Evolutionary conservation across 2,888 invertebrate species (phyloP), one percentile per base, ranked within the genome.

Genomic region (Amblyjoppa fuscipennis): DNA sequence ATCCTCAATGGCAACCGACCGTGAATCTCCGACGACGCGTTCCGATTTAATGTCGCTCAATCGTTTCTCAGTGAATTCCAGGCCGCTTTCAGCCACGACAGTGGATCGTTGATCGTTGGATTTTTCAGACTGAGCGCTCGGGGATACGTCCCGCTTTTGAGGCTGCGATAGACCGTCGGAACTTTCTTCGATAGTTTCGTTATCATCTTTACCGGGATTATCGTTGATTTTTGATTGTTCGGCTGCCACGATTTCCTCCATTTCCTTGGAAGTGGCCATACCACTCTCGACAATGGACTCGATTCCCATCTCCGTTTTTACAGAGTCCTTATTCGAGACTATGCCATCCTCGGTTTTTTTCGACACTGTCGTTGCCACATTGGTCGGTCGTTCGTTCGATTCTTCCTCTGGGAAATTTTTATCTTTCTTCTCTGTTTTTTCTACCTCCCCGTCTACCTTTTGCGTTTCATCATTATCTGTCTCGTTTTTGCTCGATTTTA

Each of bases 1-100:
- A 11, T 73, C 73, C n/a, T 41, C 64, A 25, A 51, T 73, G 20
- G 34, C 68, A 59, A 73, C 68, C 31, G 66, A 56, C 45, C n/a
- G 31, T 9, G 66, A 53, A 5, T 74, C 70, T 9, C n/a, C 64
- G 49, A 51, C 25, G 28, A 31, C 9, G 28, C 59, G 45, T 4
- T 31, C 20, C 34, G 77, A 28, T 31, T 34, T 25, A 11, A 6
- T 31, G 66, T 41, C 61, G 3, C 13, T 49, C 28, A 53, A 41
- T 49, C 71, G 56, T 66, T 71, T 64, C 20, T 76, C 75, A 4
- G 41, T 1, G 20, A 16, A 0, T 6, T 20, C 13, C 13, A 34
- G 13, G 4, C 34, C n/a, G 64, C 64, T 34, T 31, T 31, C 16
- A 7, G 20, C 4, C n/a, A 11, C 64, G n/a, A 31, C 2, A 1